A percentile compares a stretch with the other conserved stretches of the same genome.
Conservation (phyloP, 2,797 vertebrate genomes). For the Sphenopsis melanotis region DNA sequence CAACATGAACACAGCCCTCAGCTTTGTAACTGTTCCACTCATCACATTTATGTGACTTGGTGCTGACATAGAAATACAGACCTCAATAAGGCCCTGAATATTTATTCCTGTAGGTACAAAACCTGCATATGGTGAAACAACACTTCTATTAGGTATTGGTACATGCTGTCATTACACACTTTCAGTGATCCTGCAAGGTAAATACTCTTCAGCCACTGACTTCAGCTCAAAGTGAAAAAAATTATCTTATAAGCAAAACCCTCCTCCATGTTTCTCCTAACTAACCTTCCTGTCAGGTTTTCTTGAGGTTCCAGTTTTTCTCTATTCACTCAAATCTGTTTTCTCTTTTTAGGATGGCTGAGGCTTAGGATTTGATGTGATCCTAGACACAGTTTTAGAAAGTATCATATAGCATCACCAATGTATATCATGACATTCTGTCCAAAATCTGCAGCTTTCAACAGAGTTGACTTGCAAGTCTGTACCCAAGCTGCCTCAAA, state of each 20-base stretch:
- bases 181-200: not conserved
- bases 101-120: not conserved
- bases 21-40: not conserved
- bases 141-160: accelerated
- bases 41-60: not conserved
- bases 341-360: not conserved
- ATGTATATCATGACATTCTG: not conserved
- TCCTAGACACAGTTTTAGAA: not conserved
- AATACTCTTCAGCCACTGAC: not conserved
- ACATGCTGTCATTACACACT: accelerated
- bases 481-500: not conserved
- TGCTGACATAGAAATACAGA: not conserved
- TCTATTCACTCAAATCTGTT: not conserved
- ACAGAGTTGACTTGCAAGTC: not conserved
- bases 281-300: not conserved
- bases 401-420: not conserved
- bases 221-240: not conserved
- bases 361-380: not conserved
- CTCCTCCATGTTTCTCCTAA: not conserved
- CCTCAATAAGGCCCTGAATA: not conserved
- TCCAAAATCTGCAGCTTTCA: not conserved
- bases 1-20: not conserved
- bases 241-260: not conserved
- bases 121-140: not conserved
- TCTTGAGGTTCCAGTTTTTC: not conserved